Conservation (phyloP, 2,888 invertebrate species). For the Polylopha cassiicola region DNA sequence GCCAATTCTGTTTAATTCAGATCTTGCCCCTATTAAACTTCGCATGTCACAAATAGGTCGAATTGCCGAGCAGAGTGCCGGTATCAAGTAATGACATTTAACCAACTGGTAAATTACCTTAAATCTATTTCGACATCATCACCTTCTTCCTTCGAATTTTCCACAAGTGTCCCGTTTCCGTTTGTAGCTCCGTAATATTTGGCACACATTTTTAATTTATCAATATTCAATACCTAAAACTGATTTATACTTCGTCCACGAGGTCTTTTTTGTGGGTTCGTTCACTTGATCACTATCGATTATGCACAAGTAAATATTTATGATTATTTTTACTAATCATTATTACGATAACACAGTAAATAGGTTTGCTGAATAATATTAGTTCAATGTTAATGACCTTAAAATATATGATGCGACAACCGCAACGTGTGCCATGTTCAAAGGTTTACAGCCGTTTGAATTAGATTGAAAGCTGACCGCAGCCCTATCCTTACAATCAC, state of each 20-base stretch:
- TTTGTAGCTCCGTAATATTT: conserved; percentile 66
- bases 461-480: no score
- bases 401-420: conserved; percentile 1
- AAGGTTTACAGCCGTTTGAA: conserved; percentile 41
- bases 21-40: conserved; percentile 34
- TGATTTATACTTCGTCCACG: no score
- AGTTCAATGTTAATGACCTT: not conserved
- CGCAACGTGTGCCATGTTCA: conserved; percentile 53
- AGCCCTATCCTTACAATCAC: conserved; percentile 12
- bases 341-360: no score
- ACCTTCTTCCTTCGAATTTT: conserved; percentile 40
- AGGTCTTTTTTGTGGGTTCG: no score
- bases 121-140: conserved; percentile 42
- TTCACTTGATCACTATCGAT: no score
- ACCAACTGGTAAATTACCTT: conserved; percentile 44
- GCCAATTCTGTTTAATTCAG: not conserved
- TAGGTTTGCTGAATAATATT: no score
- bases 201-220: conserved; percentile 44
- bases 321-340: no score
- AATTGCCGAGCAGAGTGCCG: conserved; percentile 39
- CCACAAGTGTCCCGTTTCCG: conserved; percentile 40
- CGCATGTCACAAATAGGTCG: conserved; percentile 46
- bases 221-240: not conserved
- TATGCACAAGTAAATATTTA: no score
- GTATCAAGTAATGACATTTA: conserved; percentile 33